phyloP scores from a whole-genome alignment of 2,797 vertebrate species.

The Chelmon rostratus region DNA sequence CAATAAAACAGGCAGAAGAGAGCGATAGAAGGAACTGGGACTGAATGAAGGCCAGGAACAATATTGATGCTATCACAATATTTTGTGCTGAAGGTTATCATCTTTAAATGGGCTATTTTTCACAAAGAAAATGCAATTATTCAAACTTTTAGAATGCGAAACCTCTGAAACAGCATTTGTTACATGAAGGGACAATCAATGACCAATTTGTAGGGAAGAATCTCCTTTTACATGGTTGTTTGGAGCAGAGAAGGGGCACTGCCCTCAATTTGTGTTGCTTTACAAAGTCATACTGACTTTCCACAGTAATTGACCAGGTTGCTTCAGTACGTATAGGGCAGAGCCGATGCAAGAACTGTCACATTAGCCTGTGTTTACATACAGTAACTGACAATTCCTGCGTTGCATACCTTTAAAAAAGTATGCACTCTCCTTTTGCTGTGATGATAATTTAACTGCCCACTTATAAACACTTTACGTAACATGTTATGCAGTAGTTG shows the following conservation, averaged over 20 bases:
- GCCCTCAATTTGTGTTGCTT: not conserved
- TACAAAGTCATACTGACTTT: conserved; percentile 36
- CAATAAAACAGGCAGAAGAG: not conserved
- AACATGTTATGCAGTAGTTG: conserved; percentile 25
- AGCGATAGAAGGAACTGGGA: not conserved
- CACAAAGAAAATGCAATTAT: not conserved
- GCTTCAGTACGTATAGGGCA: too few species aligned
- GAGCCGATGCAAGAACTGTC: too few species aligned
- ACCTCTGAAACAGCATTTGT: not conserved
- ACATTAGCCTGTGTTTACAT: too few species aligned
- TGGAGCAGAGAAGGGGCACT: not conserved
- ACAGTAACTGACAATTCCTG: too few species aligned
- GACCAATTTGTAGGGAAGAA: not conserved
- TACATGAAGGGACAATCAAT: not conserved
- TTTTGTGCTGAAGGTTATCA: not conserved
- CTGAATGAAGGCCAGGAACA: not conserved
- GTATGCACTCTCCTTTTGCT: not conserved
- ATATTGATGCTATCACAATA: not conserved
- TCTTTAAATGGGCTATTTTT: not conserved
- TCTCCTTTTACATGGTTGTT: not conserved
- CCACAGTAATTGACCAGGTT: not conserved
- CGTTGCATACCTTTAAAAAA: not conserved
- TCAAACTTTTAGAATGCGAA: conserved; percentile 7
- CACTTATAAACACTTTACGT: conserved; percentile 37
- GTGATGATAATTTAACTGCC: not conserved